phyloP scores from a whole-genome alignment of 2,797 vertebrate genomes.

The Phrynocephalus forsythii region DNA sequence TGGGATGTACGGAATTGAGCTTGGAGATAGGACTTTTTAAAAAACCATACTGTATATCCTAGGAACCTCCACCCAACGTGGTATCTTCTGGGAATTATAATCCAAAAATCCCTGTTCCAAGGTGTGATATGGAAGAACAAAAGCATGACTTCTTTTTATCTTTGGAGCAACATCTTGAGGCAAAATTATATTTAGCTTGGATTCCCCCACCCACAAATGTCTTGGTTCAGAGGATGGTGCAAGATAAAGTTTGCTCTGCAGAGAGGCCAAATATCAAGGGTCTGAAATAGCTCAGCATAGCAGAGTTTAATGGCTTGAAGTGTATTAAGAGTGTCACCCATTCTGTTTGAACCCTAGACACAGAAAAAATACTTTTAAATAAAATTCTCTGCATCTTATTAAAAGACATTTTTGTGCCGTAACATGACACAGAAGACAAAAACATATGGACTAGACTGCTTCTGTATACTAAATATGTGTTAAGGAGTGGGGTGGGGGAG shows the following conservation, averaged over 20 bases:
- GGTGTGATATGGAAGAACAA: accelerated
- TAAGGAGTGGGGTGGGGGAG: too few species aligned
- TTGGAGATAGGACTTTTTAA: not conserved
- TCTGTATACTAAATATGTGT: too few species aligned
- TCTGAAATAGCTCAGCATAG: not conserved
- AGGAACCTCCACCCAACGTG: not conserved
- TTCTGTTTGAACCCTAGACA: too few species aligned
- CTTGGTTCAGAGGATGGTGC: slow-evolving; percentile 53
- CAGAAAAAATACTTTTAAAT: too few species aligned
- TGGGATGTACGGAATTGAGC: not conserved
- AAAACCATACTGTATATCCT: not conserved
- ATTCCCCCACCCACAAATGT: slow-evolving; percentile 36
- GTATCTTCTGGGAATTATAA: too few species aligned
- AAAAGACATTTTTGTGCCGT: not conserved
- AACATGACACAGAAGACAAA: not conserved
- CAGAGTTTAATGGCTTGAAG: too few species aligned
- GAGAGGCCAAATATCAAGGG: not conserved
- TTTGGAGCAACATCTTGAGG: slow-evolving; percentile 34
- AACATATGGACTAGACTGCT: not conserved
- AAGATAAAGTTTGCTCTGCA: slow-evolving; percentile 50
- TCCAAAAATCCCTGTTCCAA: not conserved
- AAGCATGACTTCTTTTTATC: not conserved
- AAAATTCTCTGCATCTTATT: not conserved
- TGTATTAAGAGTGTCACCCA: too few species aligned
- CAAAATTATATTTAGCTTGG: not conserved